Conservation (phyloP, 1,140 invertebrate species). For the Ceratina calcarata region DNA sequence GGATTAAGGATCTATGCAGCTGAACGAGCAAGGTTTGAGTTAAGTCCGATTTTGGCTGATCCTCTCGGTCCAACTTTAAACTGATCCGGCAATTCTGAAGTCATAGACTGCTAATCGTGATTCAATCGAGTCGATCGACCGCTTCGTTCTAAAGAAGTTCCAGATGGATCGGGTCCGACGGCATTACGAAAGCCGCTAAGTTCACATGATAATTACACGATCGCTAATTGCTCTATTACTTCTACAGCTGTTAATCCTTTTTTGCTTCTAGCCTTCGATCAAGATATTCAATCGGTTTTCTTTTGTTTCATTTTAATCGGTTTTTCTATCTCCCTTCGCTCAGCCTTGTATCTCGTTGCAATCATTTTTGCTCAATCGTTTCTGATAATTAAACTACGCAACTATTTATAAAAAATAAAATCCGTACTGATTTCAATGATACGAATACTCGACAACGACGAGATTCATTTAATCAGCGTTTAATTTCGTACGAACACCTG, state of each 20-base stretch:
- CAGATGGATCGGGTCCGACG: neutral
- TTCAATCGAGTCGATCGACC: neutral
- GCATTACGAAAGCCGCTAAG: neutral
- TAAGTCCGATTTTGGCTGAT: neutral
- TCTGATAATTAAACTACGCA: no score
- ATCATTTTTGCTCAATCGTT: neutral
- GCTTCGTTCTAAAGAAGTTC: neutral
- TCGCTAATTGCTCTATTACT: neutral
- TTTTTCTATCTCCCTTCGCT: no score
- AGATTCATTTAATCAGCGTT: no score
- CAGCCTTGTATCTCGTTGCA: neutral
- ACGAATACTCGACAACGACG: no score
- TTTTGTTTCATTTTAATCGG: no score
- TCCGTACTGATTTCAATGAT: no score
- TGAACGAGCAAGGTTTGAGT: slow-evolving; percentile 4
- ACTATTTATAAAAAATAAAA: no score
- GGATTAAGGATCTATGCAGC: slow-evolving; percentile 32
- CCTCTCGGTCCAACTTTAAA: no score
- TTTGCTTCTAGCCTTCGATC: neutral
- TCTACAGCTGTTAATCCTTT: neutral
- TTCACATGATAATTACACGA: neutral
- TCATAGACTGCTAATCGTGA: neutral
- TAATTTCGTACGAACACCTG: no score
- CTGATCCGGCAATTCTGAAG: neutral
- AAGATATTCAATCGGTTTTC: neutral